phyloP scores from a whole-genome alignment of 1,140 invertebrate species.

The Drosophila ohnishii region DNA sequence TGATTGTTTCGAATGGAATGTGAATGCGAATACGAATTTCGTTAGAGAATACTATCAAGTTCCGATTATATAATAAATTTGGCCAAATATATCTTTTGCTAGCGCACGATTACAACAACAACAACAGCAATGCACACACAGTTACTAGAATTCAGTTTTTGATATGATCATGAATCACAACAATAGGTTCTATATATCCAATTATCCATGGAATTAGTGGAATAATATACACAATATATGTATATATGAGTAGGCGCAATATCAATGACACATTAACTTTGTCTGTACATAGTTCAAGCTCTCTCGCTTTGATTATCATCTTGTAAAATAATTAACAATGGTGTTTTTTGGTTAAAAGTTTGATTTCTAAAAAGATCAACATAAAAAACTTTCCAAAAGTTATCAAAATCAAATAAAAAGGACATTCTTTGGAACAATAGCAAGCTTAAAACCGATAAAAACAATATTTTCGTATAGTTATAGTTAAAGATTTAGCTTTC shows the following conservation, averaged over 20 bases:
- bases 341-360: constrained; percentile 53
- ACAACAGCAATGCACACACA: constrained; percentile 62
- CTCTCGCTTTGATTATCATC: constrained; percentile 54
- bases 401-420: constrained; percentile 48
- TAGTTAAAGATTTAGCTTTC: constrained; percentile 39
- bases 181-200: constrained; percentile 59
- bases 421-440: constrained; percentile 71
- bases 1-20: constrained; percentile 65
- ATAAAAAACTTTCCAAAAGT: constrained; percentile 46
- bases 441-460: constrained; percentile 64
- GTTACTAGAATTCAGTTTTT: constrained; percentile 68
- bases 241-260: constrained; percentile 61
- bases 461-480: constrained; percentile 47
- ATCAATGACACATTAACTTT: constrained; percentile 53
- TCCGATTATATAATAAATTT: constrained; percentile 55
- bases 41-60: constrained; percentile 53
- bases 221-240: constrained; percentile 57
- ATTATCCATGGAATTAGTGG: constrained; percentile 56
- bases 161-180: constrained; percentile 81
- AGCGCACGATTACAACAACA: constrained; percentile 51
- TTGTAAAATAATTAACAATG: constrained; percentile 68
- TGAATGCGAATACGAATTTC: constrained; percentile 55
- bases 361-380: constrained; percentile 45
- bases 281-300: constrained; percentile 62
- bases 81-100: constrained; percentile 59